These are phyloP conservation scores for Aleiodes sp. DNA, from an alignment of 1,140 invertebrate genomes.

Conservation along the genomic window DNA sequence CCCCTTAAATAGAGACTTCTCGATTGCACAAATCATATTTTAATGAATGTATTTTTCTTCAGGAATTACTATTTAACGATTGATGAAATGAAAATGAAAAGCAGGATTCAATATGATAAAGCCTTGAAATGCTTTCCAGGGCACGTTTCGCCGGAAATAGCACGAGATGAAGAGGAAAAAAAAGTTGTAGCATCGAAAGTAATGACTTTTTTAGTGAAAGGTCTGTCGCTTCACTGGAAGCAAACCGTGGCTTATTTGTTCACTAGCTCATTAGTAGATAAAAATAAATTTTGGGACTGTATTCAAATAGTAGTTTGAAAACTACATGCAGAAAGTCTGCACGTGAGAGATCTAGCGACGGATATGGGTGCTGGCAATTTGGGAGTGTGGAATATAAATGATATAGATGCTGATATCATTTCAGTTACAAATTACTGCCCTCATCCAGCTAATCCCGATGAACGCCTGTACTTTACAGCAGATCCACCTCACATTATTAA, in stretches of 20 bases:
- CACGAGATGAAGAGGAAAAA: neutral
- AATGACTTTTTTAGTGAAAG: neutral
- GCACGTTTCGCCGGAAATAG: slow-evolving; percentile 9
- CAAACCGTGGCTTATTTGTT: slow-evolving; percentile 21
- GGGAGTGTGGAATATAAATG: slow-evolving; percentile 6
- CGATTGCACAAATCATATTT: too few relatives aligned
- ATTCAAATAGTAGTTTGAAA: neutral
- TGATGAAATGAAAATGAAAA: neutral
- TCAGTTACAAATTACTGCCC: too few relatives aligned
- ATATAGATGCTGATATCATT: too few relatives aligned
- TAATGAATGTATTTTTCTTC: too few relatives aligned
- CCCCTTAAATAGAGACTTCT: too few relatives aligned
- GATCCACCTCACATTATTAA: too few relatives aligned
- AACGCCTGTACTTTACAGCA: too few relatives aligned
- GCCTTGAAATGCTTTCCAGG: neutral
- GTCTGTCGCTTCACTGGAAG: slow-evolving; percentile 12
- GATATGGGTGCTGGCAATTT: slow-evolving; percentile 10
- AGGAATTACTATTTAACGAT: neutral
- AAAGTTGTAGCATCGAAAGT: neutral
- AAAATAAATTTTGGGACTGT: neutral
- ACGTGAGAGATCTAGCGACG: neutral
- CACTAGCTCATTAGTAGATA: neutral
- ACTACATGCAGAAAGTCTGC: neutral
- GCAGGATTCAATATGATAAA: slow-evolving; percentile 1
- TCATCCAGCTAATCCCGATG: too few relatives aligned